Percentiles rank a stretch among this genome's conserved stretches.
Conservation (phyloP, 2,888 invertebrate genomes). For the Leistus spinibarbis region DNA sequence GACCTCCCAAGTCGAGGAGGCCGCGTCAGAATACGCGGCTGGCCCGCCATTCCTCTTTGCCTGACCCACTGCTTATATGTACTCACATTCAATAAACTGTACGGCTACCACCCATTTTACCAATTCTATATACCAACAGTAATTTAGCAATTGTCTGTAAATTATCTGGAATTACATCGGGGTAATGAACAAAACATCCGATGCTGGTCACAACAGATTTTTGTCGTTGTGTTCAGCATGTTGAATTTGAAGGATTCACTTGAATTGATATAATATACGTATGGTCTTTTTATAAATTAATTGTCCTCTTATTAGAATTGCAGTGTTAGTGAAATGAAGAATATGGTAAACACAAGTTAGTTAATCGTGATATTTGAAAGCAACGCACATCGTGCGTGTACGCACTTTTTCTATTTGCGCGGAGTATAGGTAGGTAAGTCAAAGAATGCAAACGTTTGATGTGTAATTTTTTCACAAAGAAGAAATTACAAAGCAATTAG, state of each 20-base stretch:
- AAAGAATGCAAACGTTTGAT: neutral
- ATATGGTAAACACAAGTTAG: neutral
- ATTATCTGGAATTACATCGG: too few relatives aligned
- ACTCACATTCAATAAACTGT: neutral
- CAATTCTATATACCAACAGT: neutral
- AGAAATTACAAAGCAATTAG: conserved; percentile 36
- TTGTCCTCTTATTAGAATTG: too few relatives aligned
- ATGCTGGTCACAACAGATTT: too few relatives aligned
- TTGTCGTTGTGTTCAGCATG: too few relatives aligned
- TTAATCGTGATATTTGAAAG: neutral
- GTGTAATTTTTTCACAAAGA: conserved; percentile 34
- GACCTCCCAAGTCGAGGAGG: conserved; percentile 32
- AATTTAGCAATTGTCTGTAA: neutral
- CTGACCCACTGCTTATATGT: neutral
- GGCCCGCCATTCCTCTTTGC: neutral
- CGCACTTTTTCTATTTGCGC: neutral
- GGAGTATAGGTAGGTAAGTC: too few relatives aligned
- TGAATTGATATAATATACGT: too few relatives aligned
- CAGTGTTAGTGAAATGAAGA: neutral
- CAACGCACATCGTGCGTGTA: neutral
- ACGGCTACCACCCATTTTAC: neutral
- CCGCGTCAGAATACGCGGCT: neutral
- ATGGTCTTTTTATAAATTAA: too few relatives aligned
- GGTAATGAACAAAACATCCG: too few relatives aligned
- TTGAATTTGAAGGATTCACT: too few relatives aligned